Evolutionary conservation across 23 tunicate genomes (phyloP).

Genomic region (Botrylloides violaceus): DNA sequence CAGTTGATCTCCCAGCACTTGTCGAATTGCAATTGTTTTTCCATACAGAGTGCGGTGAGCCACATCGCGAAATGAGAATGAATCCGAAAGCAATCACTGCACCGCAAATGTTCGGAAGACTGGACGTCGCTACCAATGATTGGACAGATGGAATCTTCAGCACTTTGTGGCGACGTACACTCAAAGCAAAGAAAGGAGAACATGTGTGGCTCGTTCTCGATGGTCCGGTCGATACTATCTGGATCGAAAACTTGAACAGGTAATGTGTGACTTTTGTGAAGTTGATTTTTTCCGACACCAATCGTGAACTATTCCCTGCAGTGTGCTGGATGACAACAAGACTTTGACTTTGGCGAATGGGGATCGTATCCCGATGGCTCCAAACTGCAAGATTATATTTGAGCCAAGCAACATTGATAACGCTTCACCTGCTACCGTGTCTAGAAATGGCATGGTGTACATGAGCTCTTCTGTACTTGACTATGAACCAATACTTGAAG

Average conservation of each 20-base stretch:
- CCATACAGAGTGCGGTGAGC: constrained; percentile 74
- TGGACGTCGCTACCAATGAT: constrained; percentile 95
- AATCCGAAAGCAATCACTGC: constrained; percentile 98
- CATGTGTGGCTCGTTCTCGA: constrained; percentile 93
- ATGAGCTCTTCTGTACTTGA: constrained; percentile 94
- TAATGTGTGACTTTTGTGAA: background rate
- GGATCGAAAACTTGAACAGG: constrained; percentile 98
- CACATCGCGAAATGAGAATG: constrained; percentile 94
- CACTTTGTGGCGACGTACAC: constrained; percentile 87
- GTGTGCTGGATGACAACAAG: constrained; percentile 93
- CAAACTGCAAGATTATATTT: constrained; percentile 86
- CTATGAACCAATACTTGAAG: constrained; percentile 71
- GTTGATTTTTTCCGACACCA: no score
- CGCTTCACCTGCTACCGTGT: constrained; percentile 95
- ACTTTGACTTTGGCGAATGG: constrained; percentile 93
- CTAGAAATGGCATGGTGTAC: constrained; percentile 94
- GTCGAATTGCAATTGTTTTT: background rate
- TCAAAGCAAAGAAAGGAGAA: constrained; percentile 83
- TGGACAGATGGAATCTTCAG: constrained; percentile 98
- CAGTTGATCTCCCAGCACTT: background rate
- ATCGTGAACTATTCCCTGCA: constrained; percentile 8
- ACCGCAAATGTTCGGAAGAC: constrained; percentile 93
- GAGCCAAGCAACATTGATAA: constrained; percentile 97
- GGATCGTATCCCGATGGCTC: constrained; percentile 96
- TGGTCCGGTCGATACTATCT: constrained; percentile 97